Base-by-base conservation (phyloP, 2,113 vertebrate species). In the Podilymbus podiceps region DNA sequence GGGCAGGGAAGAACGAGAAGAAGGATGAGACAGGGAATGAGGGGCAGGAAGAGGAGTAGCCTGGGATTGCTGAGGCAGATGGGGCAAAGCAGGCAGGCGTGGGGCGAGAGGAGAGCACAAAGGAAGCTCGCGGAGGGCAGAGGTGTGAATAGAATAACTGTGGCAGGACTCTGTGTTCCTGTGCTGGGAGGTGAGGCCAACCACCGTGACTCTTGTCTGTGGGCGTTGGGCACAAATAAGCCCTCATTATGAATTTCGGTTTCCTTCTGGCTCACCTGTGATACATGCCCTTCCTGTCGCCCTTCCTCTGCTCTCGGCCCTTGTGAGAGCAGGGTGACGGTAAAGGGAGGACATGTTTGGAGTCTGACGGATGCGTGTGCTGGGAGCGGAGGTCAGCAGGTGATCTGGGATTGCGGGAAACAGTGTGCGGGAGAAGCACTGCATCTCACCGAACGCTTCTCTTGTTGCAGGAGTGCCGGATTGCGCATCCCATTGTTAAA, bases 401-500 rank as follows among this genome's bases (percentile, higher is more conserved):
- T 14, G 31, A 15, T 5, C 25, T 31, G 63, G 62, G 62, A 0
- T 28, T 38, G 52, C 8, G 58, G 83, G 84, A 11, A 21, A 12
- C 0, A 1, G 18, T 3, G 15, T 8, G 40, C 1, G 2, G 66
- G 67, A 33, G 27, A 44, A 64, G 58, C 11, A 2, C n/a, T 33
- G 75, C 18, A 2, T 25, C 87, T 96, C 89, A 79, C 49, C 3
- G 0, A 40, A 40, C 1, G 8, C 69, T 17, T 52, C 60, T 97
- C 59, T 91, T 31, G 11, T 96, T 98, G 81, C 95, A 98, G 98
- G 98, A 98, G 68, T 98, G 98, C 93, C 97, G 98, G 85, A 98
- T 98, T 47, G 98, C 98, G 2, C 98, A 98, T 74, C 98, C 98
- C 90, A 98, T 98, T 44, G 98, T 98, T 66, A 98, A 98, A 97